Evolutionary conservation across 2,888 invertebrate genomes (phyloP).

Genomic region (Cordilura impudica): DNA sequence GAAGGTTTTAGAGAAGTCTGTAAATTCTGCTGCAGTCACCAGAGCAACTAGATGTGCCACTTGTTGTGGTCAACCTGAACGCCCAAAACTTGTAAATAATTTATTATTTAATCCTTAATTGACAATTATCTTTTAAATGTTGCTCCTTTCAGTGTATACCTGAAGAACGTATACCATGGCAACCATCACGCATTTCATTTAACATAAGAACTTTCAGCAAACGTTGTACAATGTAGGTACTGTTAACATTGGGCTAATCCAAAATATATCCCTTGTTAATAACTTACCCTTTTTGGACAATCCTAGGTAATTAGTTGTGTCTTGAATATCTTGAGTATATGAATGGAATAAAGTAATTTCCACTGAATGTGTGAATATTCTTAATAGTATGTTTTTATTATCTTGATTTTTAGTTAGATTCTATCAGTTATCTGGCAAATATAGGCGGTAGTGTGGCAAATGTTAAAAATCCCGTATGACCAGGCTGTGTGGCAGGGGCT

Average conservation of each 20-base stretch:
- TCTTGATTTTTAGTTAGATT: conserved; percentile 1
- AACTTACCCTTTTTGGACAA: conserved; percentile 4
- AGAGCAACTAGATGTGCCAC: conserved; percentile 71
- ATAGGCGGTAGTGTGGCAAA: conserved; percentile 90
- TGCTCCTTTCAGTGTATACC: conserved; percentile 70
- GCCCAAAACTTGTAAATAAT: conserved; percentile 67
- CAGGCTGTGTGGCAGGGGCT: conserved; percentile 87
- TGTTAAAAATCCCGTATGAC: conserved; percentile 98
- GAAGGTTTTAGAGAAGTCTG: conserved; percentile 13
- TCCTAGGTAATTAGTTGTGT: neutral
- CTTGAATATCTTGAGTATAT: conserved; percentile 5
- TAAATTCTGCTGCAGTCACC: conserved; percentile 16
- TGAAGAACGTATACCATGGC: conserved; percentile 76
- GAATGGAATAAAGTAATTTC: neutral
- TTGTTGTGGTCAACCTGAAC: conserved; percentile 73
- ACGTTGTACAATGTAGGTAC: neutral
- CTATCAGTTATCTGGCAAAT: conserved; percentile 56
- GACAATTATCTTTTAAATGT: neutral
- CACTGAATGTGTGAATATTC: neutral
- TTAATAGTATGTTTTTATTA: neutral
- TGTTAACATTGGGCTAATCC: neutral
- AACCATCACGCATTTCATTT: conserved; percentile 72
- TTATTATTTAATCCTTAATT: neutral
- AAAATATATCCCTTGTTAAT: neutral
- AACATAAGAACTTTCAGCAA: conserved; percentile 65